Evolutionary conservation across 2,797 vertebrate species (phyloP).

Genomic region (Paguma larvata): DNA sequence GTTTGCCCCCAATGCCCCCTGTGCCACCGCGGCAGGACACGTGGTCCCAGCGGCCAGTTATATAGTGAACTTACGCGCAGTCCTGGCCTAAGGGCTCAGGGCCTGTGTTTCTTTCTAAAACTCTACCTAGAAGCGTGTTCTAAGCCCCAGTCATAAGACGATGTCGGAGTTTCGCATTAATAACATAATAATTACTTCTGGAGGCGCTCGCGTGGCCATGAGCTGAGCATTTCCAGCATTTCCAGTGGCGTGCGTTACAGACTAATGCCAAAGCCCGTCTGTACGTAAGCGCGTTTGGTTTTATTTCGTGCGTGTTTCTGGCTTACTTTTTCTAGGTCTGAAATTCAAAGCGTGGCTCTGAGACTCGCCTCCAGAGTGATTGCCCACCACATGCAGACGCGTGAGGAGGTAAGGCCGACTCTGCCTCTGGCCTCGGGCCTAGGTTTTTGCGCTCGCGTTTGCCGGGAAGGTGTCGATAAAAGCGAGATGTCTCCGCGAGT

Average conservation of each 20-base stretch:
- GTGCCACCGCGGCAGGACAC: background rate
- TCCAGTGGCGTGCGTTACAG: background rate
- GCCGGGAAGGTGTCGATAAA: background rate
- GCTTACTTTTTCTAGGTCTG: conserved; percentile 91
- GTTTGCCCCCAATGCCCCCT: conserved; percentile 83
- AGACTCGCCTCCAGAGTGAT: conserved; percentile 92
- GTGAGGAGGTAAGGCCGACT: conserved; percentile 90
- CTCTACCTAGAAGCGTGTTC: background rate
- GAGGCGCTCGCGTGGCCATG: background rate
- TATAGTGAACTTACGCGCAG: background rate
- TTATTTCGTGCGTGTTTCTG: background rate
- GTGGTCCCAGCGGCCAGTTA: background rate
- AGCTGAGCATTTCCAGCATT: background rate
- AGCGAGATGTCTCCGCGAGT: background rate
- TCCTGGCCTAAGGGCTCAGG: background rate
- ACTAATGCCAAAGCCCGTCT: background rate
- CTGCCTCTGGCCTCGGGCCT: background rate
- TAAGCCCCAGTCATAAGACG: background rate
- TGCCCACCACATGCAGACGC: conserved; percentile 86
- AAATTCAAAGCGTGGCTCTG: conserved; percentile 93
- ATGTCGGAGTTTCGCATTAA: background rate
- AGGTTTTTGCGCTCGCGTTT: background rate
- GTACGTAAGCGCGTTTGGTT: background rate
- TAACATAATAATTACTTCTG: background rate
- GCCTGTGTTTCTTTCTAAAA: background rate